Evolutionary conservation across 1,140 invertebrate species (phyloP).

Genomic region (Caenorhabditis brenneri): DNA sequence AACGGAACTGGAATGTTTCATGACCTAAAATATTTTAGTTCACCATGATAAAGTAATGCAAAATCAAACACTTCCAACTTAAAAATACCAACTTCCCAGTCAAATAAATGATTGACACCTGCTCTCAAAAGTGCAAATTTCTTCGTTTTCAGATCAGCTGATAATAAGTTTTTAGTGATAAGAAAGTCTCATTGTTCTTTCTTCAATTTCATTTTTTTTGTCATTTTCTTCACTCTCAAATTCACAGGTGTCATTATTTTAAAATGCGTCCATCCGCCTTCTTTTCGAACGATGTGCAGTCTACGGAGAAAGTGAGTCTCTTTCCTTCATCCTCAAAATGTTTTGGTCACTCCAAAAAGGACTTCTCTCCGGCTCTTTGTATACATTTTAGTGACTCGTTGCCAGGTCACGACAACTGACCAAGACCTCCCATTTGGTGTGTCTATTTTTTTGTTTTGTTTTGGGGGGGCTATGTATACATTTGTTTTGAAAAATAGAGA

Average conservation of each 20-base stretch:
- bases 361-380: neutral
- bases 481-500: neutral
- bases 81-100: too few species aligned
- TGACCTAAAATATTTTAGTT: too few species aligned
- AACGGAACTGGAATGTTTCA: too few species aligned
- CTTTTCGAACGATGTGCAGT: neutral
- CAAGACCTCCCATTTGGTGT: neutral
- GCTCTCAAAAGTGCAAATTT: neutral
- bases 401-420: conserved; percentile 23
- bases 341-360: conserved; percentile 27
- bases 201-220: neutral
- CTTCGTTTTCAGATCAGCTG: conserved; percentile 1
- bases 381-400: conserved; percentile 26
- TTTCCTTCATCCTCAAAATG: neutral
- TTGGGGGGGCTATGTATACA: conserved; percentile 1
- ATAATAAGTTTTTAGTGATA: conserved; percentile 1
- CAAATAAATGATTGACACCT: neutral
- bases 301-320: conserved; percentile 22
- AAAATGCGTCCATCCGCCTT: conserved; percentile 1
- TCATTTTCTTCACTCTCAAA: too few species aligned
- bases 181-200: conserved; percentile 13
- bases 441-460: neutral
- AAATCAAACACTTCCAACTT: too few species aligned
- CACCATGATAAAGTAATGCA: too few species aligned
- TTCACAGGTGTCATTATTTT: neutral